phyloP scores from a whole-genome alignment of 2,888 invertebrate genomes.

The Pomacea canaliculata region DNA sequence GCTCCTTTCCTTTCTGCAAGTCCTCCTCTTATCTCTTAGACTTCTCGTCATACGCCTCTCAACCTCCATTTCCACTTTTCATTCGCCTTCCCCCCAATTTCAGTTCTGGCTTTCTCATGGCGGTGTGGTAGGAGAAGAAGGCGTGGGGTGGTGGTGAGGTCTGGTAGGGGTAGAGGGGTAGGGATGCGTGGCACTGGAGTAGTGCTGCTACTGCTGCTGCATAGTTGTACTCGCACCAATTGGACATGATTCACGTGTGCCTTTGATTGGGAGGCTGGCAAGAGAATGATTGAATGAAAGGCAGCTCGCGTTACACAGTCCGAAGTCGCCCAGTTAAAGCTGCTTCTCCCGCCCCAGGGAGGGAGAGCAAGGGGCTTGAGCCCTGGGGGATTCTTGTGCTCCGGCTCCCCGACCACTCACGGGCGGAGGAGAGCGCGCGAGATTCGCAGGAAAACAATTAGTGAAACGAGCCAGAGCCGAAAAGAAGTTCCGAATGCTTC shows the following conservation, averaged over 20 bases:
- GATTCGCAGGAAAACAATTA: conserved; percentile 12
- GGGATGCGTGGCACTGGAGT: too few species aligned
- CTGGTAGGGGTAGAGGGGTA: too few species aligned
- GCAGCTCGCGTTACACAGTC: not conserved
- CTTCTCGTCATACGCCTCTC: not conserved
- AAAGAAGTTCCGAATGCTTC: conserved; percentile 10
- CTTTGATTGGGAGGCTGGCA: not conserved
- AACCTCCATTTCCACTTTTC: not conserved
- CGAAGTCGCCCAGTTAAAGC: conserved; percentile 4
- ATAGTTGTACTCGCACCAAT: not conserved
- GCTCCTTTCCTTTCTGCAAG: not conserved
- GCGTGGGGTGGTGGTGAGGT: too few species aligned
- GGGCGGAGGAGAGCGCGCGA: not conserved
- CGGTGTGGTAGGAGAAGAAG: too few species aligned
- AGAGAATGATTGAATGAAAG: not conserved
- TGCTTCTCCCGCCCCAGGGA: not conserved
- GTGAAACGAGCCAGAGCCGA: conserved; percentile 2
- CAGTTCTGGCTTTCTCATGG: too few species aligned
- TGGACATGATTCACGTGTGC: not conserved
- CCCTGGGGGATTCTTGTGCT: not conserved
- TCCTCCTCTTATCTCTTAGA: not conserved
- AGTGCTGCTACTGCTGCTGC: not conserved
- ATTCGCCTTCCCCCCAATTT: not conserved
- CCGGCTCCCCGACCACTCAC: not conserved
- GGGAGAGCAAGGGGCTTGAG: not conserved